These are phyloP conservation scores for Pelecanoides urinatrix DNA, from an alignment of 2,113 vertebrate genomes.

Conservation along the genomic window DNA sequence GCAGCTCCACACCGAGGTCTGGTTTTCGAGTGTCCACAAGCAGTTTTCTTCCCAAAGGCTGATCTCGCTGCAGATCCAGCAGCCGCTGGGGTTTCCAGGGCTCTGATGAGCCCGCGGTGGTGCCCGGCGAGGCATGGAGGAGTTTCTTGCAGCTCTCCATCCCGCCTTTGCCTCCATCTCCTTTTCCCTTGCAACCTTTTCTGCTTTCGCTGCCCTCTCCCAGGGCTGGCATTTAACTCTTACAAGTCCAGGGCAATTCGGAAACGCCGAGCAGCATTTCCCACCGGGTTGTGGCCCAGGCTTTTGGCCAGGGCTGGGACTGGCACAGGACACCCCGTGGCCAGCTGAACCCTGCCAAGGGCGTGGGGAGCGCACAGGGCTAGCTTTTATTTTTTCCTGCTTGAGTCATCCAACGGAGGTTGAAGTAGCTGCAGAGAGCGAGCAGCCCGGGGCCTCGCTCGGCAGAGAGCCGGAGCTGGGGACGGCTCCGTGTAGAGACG, in stretches of 20 bases:
- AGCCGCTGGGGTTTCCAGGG: background rate
- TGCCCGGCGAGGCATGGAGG: rapidly evolving
- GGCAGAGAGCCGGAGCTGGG: background rate
- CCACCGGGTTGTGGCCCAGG: background rate
- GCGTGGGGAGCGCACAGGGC: background rate
- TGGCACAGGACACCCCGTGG: background rate
- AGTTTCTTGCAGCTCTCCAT: background rate
- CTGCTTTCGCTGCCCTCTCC: background rate
- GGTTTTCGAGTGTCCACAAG: background rate
- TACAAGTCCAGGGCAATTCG: no score
- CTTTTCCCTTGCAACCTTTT: background rate
- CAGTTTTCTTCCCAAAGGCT: background rate
- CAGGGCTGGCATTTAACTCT: background rate
- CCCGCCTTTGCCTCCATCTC: background rate
- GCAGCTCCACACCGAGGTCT: rapidly evolving
- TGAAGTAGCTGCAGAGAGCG: background rate
- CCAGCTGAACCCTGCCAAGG: background rate
- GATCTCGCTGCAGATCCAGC: rapidly evolving
- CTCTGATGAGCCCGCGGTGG: background rate
- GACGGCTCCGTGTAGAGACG: background rate
- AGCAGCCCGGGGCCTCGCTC: background rate
- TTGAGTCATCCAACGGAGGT: background rate
- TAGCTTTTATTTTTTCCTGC: background rate
- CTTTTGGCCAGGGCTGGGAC: background rate
- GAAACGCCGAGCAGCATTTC: background rate